Percentiles rank a stretch among this genome's conserved stretches.
These are phyloP conservation scores for Staurois parvus DNA, from an alignment of 2,797 vertebrate species.

Conservation along the genomic window DNA sequence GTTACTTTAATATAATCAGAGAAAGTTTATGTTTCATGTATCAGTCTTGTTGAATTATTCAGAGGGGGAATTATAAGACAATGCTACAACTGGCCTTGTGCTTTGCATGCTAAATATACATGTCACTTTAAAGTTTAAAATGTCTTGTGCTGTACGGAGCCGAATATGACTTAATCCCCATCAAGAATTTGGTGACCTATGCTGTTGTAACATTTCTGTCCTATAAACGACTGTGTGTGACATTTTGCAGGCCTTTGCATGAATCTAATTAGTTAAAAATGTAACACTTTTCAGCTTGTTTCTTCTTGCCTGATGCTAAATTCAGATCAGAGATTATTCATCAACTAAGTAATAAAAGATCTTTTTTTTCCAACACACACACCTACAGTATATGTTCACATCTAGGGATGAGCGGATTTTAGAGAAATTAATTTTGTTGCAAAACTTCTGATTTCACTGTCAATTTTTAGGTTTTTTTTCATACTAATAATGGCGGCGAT, in stretches of 20 bases:
- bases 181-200: slow-evolving; percentile 74
- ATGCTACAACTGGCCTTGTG: not conserved
- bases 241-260: no score
- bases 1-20: slow-evolving; percentile 38
- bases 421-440: no score
- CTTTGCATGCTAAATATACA: slow-evolving; percentile 62
- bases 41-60: slow-evolving; percentile 65
- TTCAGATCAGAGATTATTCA: no score
- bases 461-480: no score
- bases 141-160: slow-evolving; percentile 61
- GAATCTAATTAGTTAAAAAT: no score
- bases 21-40: slow-evolving; percentile 55
- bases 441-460: no score
- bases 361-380: no score
- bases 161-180: slow-evolving; percentile 63
- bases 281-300: slow-evolving; percentile 49
- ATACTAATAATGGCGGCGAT: no score
- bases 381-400: no score
- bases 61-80: slow-evolving; percentile 64
- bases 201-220: slow-evolving; percentile 70
- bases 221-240: slow-evolving; percentile 53
- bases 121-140: slow-evolving; percentile 62
- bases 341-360: no score
- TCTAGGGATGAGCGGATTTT: no score
- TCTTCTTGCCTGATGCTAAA: no score